A percentile compares a stretch with the other conserved stretches of the same genome.
These are phyloP conservation scores for Dexiosoma caninum DNA, from an alignment of 2,888 invertebrate genomes.

Conservation along the genomic window DNA sequence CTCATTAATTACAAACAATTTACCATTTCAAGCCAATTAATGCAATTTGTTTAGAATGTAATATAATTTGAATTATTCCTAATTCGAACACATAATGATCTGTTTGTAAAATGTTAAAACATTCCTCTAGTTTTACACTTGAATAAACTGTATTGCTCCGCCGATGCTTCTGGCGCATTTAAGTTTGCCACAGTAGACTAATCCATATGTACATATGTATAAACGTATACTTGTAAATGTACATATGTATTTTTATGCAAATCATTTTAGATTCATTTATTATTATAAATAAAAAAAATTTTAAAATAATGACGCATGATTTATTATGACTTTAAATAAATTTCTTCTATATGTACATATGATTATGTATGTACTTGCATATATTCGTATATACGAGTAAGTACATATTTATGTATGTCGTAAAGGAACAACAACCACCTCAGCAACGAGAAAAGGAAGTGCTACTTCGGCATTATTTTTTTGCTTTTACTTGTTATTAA, in stretches of 20 bases:
- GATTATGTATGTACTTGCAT: too few species aligned
- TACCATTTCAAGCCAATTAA: too few species aligned
- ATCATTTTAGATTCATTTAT: conserved; percentile 59
- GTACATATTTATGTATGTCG: background rate
- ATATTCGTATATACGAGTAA: too few species aligned
- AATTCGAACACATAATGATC: background rate
- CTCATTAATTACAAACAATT: too few species aligned
- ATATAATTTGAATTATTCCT: too few species aligned
- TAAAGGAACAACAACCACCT: background rate
- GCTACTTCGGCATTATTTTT: conserved; percentile 1
- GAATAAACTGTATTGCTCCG: background rate
- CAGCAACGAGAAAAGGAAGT: background rate
- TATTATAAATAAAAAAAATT: conserved; percentile 45
- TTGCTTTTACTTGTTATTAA: background rate
- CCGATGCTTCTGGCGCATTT: background rate
- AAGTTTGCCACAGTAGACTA: background rate
- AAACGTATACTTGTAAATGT: too few species aligned
- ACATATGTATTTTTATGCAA: conserved; percentile 62
- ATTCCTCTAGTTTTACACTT: background rate
- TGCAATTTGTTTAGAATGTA: too few species aligned
- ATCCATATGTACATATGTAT: background rate
- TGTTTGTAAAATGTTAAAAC: background rate
- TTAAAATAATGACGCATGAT: conserved; percentile 52
- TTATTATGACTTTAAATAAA: conserved; percentile 52
- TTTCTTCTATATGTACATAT: background rate